Conservation (phyloP, 2,113 vertebrate genomes). For the Phoxinus phoxinus region DNA sequence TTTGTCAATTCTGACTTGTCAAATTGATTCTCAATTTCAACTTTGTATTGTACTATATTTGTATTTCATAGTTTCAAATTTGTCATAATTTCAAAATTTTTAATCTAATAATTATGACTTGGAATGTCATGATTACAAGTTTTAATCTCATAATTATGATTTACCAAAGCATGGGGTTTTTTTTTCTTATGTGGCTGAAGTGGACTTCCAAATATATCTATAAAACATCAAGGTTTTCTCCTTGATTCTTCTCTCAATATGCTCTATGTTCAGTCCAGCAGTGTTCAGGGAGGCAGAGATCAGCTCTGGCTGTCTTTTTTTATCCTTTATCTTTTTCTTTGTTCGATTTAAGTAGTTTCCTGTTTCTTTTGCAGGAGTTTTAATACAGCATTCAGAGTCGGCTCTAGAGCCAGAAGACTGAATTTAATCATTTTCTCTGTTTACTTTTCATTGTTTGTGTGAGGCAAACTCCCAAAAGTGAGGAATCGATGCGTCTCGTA, state of each 20-base stretch:
- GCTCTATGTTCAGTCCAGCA: background rate
- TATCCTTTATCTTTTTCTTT: background rate
- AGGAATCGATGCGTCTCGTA: background rate
- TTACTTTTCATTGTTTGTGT: constrained; percentile 35
- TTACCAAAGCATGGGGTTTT: background rate
- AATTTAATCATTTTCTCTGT: constrained; percentile 32
- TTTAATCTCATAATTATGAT: background rate
- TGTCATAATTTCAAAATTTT: too few relatives aligned
- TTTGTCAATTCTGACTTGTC: background rate
- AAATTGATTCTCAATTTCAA: background rate
- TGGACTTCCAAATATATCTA: background rate
- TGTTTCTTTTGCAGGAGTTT: background rate
- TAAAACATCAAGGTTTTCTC: background rate
- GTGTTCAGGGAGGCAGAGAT: background rate
- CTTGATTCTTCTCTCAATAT: background rate
- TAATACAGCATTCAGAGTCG: background rate
- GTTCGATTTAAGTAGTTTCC: background rate
- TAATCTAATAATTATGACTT: too few relatives aligned
- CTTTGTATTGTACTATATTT: background rate
- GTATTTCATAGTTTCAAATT: too few relatives aligned
- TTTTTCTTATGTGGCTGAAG: background rate
- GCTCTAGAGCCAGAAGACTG: background rate
- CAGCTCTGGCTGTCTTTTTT: background rate
- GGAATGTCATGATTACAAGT: too few relatives aligned
- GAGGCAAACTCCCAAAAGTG: background rate